phyloP scores from a whole-genome alignment of 2,888 invertebrate genomes.

The Platycnemis pennipes region DNA sequence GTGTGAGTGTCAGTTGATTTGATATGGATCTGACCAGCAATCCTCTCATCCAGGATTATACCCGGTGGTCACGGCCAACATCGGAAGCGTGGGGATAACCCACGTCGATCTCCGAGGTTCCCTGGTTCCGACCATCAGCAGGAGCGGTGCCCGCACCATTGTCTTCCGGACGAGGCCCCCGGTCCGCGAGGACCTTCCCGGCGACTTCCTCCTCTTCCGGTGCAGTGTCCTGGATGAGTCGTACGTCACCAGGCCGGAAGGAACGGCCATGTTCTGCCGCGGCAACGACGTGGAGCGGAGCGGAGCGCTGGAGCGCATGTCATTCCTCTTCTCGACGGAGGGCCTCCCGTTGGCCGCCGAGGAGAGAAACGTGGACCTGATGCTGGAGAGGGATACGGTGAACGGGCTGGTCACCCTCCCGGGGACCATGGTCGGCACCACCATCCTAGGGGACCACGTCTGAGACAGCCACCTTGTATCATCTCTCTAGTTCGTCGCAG shows the following conservation, averaged over 20 bases:
- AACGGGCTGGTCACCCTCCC: background rate
- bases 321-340: slow-evolving; percentile 14
- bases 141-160: background rate
- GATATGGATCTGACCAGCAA: too few species aligned
- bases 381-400: background rate
- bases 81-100: slow-evolving; percentile 25
- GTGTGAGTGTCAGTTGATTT: too few species aligned
- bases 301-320: background rate
- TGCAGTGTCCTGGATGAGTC: background rate
- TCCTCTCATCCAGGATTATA: background rate
- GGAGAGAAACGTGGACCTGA: background rate
- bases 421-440: background rate
- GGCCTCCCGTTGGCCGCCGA: background rate
- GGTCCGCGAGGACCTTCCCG: background rate
- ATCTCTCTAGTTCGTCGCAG: too few species aligned
- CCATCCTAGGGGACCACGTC: slow-evolving; percentile 2
- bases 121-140: background rate
- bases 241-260: background rate
- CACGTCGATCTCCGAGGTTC: slow-evolving; percentile 32
- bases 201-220: background rate
- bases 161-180: slow-evolving; percentile 23
- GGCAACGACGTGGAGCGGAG: background rate
- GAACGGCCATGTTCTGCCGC: background rate
- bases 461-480: background rate
- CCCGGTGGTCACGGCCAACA: background rate